Evolutionary conservation across 2,888 invertebrate genomes (phyloP), one percentile per base, ranked within the genome.

Genomic region (Heliconius aoede): DNA sequence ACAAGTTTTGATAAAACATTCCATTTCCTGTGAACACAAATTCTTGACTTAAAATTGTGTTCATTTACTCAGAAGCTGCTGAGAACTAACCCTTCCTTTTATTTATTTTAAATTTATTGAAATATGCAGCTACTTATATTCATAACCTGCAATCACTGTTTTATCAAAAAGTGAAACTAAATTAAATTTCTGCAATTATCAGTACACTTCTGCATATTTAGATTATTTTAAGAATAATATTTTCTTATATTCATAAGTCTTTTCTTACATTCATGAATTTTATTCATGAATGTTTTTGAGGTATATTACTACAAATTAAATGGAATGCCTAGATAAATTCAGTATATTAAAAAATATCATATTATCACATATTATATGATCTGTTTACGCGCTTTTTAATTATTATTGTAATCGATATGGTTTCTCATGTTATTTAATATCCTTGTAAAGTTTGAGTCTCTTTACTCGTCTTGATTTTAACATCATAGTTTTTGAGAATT

Each of bases 1-100:
- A 87, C 78, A 62, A 84, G 61, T 77, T 83, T 88, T 40, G 81
- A 74, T 40, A 88, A 79, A 15, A 87, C 85, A 81, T 87, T 87
- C 79, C 82, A 83, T 81, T 86, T 88, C 86, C 88, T 88, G 88
- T 74, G 83, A 85, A 81, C 78, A 83, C 76, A 86, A 85, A 82
- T 76, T 78, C 80, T 80, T 74, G 76, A 68, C 74, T 77, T 80
- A 79, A 69, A 32, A 71, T 26, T 32, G 40, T 36, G 46, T 64
- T 68, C 36, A 61, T 64, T 18, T 73, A 46, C 40, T 61, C 28
- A 40, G 55, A 73, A 73, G 73, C 79, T 81, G 80, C 80, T 76
- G 72, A 79, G 71, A 73, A 81, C 80, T 82, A n/a, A 84, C 82
- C 82, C 82, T 84, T 83, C 81, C 80, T 78, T 74, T 71, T 72